Evolutionary conservation across 1,140 invertebrate genomes (phyloP), one percentile per base, ranked within the genome.

Genomic region (Heliothis virescens): DNA sequence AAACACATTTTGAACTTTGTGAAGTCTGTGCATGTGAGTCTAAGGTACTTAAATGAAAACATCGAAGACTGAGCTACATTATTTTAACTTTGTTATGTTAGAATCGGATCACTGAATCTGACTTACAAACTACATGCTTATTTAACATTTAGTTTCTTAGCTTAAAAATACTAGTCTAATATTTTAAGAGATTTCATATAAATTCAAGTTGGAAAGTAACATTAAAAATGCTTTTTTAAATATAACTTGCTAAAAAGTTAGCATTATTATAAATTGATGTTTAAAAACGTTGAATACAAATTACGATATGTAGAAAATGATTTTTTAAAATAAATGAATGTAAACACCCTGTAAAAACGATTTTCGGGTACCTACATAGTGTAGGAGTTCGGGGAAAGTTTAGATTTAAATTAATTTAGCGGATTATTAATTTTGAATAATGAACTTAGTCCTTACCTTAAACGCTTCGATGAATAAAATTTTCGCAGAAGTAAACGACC

Each of bases 371-470:
- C 16, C 57, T 53, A n/a, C 60, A 79, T 29, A 29, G 18, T 71
- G 80, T 87, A 90, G 82, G 79, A 86, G 87, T 87, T 90, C 15
- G 89, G 85, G 86, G 83, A 90, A 92, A 94, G 89, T 92, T 93
- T 87, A 82, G 87, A 90, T 93, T 91, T 86, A 90, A 93, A 91
- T 94, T 90, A 92, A 94, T 93, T 94, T 93, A 89, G 88, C 86
- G 90, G 92, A 92, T 92, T 94, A 94, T 93, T 94, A 93, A 93
- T 91, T 92, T 92, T 90, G 87, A 92, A 88, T 91, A 92, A 93
- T 92, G 90, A 89, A 90, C 89, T 88, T 86, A 82, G 89, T 87
- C 91, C 83, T 89, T 83, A 79, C 75, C 63, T 71, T 53, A 26
- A 71, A 77, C 62, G 62, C 79, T 75, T 82, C 79, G 71, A 83